Evolutionary conservation across 2,888 invertebrate species (phyloP).

Genomic region (Chymomyza amoena): DNA sequence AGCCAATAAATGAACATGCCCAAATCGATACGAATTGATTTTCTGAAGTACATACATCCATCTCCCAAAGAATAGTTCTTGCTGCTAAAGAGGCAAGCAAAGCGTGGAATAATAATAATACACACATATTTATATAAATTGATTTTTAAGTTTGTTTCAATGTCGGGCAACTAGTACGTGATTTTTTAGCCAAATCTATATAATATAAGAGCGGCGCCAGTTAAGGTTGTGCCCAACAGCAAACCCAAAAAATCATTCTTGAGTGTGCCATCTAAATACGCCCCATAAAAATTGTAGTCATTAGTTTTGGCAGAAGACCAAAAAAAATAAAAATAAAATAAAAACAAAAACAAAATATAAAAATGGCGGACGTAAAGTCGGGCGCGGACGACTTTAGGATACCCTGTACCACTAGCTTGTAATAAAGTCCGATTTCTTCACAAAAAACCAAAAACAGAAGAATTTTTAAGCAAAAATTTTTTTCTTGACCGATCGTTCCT

Average conservation of each 20-base stretch:
- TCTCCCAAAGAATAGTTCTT: too few relatives aligned
- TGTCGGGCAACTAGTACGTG: not conserved
- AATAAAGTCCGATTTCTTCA: too few relatives aligned
- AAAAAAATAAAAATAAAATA: not conserved
- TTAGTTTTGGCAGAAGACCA: constrained; percentile 47
- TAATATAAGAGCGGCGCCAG: constrained; percentile 45
- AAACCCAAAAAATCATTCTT: not conserved
- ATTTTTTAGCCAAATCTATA: constrained; percentile 6
- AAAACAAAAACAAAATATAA: not conserved
- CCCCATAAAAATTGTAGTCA: constrained; percentile 64
- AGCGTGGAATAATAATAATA: not conserved
- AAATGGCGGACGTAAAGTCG: too few relatives aligned
- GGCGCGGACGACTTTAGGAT: too few relatives aligned
- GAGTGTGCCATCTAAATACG: constrained; percentile 33
- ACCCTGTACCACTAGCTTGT: too few relatives aligned
- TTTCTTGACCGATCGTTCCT: too few relatives aligned
- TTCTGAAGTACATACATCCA: too few relatives aligned
- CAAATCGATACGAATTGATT: too few relatives aligned
- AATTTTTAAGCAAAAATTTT: too few relatives aligned
- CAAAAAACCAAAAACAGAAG: too few relatives aligned
- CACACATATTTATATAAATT: not conserved
- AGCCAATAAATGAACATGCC: too few relatives aligned
- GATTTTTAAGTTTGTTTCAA: not conserved
- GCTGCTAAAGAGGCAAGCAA: not conserved
- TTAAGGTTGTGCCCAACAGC: not conserved